Evolutionary conservation across 1,140 invertebrate species (phyloP).

Genomic region (Probaryconus sp.): DNA sequence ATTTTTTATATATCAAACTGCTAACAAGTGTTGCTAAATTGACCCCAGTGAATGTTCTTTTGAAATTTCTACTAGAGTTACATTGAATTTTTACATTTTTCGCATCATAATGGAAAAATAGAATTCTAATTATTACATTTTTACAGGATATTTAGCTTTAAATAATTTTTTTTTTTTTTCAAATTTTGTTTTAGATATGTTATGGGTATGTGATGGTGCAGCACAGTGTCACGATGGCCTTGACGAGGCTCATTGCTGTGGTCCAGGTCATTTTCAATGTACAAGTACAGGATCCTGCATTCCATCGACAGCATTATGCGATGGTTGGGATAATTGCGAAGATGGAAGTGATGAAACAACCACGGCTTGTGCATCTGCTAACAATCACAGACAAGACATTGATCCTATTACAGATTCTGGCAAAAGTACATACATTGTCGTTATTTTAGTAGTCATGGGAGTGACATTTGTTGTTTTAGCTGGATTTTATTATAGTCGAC

Average conservation of each 20-base stretch:
- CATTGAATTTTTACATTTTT: too few species aligned
- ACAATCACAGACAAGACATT: slow-evolving; percentile 65
- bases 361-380: slow-evolving; percentile 78
- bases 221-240: slow-evolving; percentile 85
- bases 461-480: slow-evolving; percentile 77
- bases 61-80: too few species aligned
- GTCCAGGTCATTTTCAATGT: slow-evolving; percentile 81
- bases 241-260: slow-evolving; percentile 83
- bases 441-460: slow-evolving; percentile 73
- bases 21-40: too few species aligned
- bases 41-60: too few species aligned
- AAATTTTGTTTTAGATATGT: slow-evolving; percentile 69
- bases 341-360: slow-evolving; percentile 85
- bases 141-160: too few species aligned
- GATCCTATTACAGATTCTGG: slow-evolving; percentile 69
- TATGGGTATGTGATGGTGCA: slow-evolving; percentile 85
- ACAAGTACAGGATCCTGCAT: slow-evolving; percentile 81
- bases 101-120: too few species aligned
- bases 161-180: slow-evolving; percentile 7
- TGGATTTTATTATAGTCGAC: slow-evolving; percentile 68
- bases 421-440: slow-evolving; percentile 77
- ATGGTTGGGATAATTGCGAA: slow-evolving; percentile 84
- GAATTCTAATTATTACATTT: too few species aligned
- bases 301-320: slow-evolving; percentile 80
- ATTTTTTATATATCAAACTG: too few species aligned